Evolutionary conservation across 1,140 invertebrate genomes (phyloP).

Genomic region (Euwallacea similis): DNA sequence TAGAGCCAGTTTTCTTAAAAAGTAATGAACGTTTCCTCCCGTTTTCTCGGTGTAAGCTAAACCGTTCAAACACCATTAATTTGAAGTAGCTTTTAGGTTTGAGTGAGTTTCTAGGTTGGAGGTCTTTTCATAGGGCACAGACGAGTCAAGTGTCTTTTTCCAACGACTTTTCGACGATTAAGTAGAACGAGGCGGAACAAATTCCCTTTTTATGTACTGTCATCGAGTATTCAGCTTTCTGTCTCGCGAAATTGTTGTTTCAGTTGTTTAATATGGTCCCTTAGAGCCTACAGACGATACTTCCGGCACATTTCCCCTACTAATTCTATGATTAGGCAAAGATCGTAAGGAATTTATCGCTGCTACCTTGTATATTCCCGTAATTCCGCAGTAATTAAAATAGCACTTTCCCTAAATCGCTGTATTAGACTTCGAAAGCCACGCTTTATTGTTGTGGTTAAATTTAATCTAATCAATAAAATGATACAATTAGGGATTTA

Average conservation of each 20-base stretch:
- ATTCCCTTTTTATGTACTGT: neutral
- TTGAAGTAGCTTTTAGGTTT: constrained; percentile 27
- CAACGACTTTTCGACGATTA: constrained; percentile 4
- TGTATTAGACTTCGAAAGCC: constrained; percentile 18
- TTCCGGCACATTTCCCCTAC: constrained; percentile 26
- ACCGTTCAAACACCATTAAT: constrained; percentile 32
- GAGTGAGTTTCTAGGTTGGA: constrained; percentile 13
- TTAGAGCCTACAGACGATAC: neutral
- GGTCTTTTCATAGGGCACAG: constrained; percentile 19
- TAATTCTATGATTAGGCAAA: constrained; percentile 27
- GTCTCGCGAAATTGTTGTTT: too few relatives aligned
- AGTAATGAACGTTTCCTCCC: constrained; percentile 27
- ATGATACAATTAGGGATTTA: constrained; percentile 26
- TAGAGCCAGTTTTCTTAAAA: constrained; percentile 11
- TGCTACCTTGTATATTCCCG: constrained; percentile 9
- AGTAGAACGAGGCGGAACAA: constrained; percentile 3
- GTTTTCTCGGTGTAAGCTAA: constrained; percentile 19
- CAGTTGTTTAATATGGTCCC: too few relatives aligned
- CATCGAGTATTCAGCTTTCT: too few relatives aligned
- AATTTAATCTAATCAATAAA: constrained; percentile 34
- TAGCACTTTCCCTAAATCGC: constrained; percentile 26
- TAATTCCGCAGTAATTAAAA: constrained; percentile 27
- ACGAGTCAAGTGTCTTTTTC: constrained; percentile 19
- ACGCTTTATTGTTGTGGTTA: constrained; percentile 29
- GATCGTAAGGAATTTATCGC: constrained; percentile 25